Evolutionary conservation across 2,797 vertebrate genomes (phyloP).

Genomic region (Malurus leucopterus): DNA sequence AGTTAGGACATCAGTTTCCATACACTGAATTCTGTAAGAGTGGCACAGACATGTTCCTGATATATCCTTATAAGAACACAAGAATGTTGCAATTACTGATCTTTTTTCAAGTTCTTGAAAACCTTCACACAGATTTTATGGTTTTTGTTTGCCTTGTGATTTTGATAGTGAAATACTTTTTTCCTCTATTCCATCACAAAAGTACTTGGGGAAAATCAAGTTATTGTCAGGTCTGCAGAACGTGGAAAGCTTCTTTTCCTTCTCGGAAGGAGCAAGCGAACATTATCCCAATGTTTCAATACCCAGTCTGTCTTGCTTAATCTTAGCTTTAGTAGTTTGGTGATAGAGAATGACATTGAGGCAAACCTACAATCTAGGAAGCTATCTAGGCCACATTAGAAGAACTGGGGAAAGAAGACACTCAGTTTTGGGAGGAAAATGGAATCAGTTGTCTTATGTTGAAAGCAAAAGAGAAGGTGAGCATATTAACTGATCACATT

Average conservation of each 20-base stretch:
- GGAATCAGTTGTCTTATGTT: background rate
- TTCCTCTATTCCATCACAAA: background rate
- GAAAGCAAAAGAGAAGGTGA: background rate
- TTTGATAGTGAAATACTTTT: background rate
- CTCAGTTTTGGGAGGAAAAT: background rate
- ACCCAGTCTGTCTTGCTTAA: background rate
- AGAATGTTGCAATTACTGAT: background rate
- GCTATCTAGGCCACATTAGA: background rate
- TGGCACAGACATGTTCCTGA: background rate
- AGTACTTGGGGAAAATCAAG: fast-evolving
- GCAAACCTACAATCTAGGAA: background rate
- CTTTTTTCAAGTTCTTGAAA: background rate
- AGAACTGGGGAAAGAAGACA: background rate
- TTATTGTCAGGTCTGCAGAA: background rate
- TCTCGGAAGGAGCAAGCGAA: background rate
- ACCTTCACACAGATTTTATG: background rate
- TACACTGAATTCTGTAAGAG: background rate
- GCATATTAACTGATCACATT: background rate
- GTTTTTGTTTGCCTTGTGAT: fast-evolving
- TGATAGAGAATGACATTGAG: background rate
- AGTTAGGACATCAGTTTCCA: background rate
- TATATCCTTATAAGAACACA: background rate
- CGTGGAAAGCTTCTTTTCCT: background rate
- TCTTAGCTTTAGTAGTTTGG: background rate
- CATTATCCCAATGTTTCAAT: background rate